Percentiles rank a stretch among this genome's conserved stretches.
These are phyloP conservation scores for Chauna torquata DNA, from an alignment of 2,113 vertebrate genomes.

Conservation along the genomic window DNA sequence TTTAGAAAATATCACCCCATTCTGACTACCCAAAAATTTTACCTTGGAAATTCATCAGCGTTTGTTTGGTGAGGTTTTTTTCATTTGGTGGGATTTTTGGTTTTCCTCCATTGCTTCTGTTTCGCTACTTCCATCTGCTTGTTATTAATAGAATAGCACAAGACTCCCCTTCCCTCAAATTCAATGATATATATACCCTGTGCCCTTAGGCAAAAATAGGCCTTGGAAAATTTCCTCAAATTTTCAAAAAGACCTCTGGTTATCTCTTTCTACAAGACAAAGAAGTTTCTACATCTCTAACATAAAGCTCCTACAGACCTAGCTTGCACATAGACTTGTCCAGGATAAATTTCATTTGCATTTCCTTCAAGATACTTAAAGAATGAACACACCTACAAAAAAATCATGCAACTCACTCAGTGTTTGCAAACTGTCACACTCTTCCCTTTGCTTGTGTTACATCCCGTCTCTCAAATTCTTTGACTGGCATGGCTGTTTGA, in stretches of 20 bases:
- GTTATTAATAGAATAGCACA: neutral
- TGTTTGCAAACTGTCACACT: neutral
- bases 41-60: neutral
- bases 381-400: neutral
- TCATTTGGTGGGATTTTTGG: neutral
- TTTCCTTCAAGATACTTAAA: neutral
- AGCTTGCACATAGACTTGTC: neutral
- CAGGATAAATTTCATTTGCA: neutral
- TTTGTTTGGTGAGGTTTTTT: neutral
- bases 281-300: neutral
- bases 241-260: neutral
- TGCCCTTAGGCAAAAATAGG: neutral
- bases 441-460: neutral
- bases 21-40: neutral
- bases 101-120: neutral
- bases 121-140: neutral
- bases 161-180: neutral
- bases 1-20: neutral
- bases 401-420: neutral
- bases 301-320: neutral
- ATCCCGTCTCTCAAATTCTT: neutral
- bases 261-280: neutral
- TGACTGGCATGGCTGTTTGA: slow-evolving; percentile 14
- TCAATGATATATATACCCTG: neutral
- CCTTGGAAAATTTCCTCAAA: neutral